phyloP scores from a whole-genome alignment of 2,113 vertebrate genomes.

The Hypomesus transpacificus region DNA sequence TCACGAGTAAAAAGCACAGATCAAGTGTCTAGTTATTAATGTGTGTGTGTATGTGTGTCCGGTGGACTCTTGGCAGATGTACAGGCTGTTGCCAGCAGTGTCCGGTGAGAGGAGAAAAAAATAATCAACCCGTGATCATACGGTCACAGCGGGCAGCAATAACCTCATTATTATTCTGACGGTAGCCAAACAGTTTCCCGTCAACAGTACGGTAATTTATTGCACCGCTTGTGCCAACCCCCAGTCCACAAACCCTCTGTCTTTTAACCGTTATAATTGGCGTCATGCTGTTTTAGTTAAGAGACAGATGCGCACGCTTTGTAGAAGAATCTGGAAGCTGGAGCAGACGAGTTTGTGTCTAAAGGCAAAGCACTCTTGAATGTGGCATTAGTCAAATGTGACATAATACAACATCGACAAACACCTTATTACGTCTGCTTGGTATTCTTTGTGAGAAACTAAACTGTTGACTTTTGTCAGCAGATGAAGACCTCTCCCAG shows the following conservation, averaged over 20 bases:
- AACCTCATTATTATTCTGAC: slow-evolving; percentile 77
- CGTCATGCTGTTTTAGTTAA: slow-evolving; percentile 70
- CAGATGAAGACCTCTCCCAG: no score
- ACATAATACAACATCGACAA: no score
- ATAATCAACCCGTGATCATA: slow-evolving; percentile 66
- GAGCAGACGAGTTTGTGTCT: background rate
- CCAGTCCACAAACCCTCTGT: slow-evolving; percentile 69
- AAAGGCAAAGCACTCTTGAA: background rate
- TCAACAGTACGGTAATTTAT: slow-evolving; percentile 75
- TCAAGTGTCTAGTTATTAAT: background rate
- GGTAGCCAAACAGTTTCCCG: slow-evolving; percentile 69
- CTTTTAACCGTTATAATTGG: slow-evolving; percentile 77
- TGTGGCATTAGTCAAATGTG: no score
- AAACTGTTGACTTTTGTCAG: no score
- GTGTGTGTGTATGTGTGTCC: slow-evolving; percentile 34
- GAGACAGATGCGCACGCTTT: slow-evolving; percentile 66
- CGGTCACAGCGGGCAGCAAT: slow-evolving; percentile 70
- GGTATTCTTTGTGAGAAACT: no score
- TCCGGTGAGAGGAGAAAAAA: slow-evolving; percentile 50
- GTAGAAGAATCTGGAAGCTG: slow-evolving; percentile 45
- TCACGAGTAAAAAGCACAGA: no score
- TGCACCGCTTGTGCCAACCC: slow-evolving; percentile 61
- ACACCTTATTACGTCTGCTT: no score
- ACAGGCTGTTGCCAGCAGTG: slow-evolving; percentile 43
- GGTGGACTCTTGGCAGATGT: slow-evolving; percentile 51